Base-by-base conservation (phyloP, 2,888 invertebrate genomes). In the Mystacides longicornis region DNA sequence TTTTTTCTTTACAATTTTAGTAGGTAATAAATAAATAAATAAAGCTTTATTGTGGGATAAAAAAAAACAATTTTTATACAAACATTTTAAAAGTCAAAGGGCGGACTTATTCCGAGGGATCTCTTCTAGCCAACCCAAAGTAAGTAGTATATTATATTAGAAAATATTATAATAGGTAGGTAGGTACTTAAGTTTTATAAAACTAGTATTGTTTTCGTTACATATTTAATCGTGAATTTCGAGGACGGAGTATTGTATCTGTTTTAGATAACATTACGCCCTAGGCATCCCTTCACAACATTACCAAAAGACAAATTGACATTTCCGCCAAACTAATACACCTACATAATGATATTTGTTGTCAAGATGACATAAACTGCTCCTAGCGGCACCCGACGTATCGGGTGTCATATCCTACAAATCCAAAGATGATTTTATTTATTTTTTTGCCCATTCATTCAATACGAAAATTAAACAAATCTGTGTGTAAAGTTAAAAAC, bases 261-360 rank as follows among this genome's bases (percentile, higher is more conserved):
- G 48, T 48, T 48, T 23, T 22, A 18, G 23, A 48, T 48, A 23
- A 48, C 11, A 16, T 16, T 23, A 23, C 21, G 37, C 54, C 49
- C 31, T 42, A 51, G 45, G 49, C 52, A 49, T 54, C 54, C 33
- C 50, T 51, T 52, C 37, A 55, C 21, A 11, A 45, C 45, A 60
- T 60, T 57, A 60, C 46, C 50, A 60, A 57, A 60, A 60, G 60
- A 60, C 60, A 60, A 57, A 60, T 60, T 60, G 60, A 57, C 60
- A 54, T 60, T 60, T 60, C 60, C 60, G 60, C 57, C 50, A n/a
- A n/a, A n/a, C n/a, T n/a, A n/a, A n/a, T n/a, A n/a, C n/a, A 16
- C 37, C 16, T 37, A 37, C 16, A 37, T 37, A 37, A 37, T n/a
- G n/a, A n/a, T n/a, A n/a, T n/a, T 20, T 23, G 51, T 20, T 47